Percentiles rank a stretch among this genome's conserved stretches.
These are phyloP conservation scores for Venustoraphidia nigricollis DNA, from an alignment of 2,888 invertebrate genomes.

Conservation along the genomic window DNA sequence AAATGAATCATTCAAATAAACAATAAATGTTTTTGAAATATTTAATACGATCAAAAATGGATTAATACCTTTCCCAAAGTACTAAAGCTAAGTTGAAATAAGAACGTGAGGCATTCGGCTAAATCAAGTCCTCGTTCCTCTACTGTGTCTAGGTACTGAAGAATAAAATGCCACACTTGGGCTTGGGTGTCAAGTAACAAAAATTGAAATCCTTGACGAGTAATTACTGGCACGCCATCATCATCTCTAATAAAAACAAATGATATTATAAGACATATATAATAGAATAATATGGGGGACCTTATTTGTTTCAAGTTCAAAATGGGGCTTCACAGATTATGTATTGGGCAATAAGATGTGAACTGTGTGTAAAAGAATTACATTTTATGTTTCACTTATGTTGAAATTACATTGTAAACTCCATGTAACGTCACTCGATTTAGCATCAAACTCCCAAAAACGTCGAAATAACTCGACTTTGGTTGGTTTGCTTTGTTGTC, in stretches of 20 bases:
- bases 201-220: constrained; percentile 94
- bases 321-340: no score
- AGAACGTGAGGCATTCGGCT: constrained; percentile 83
- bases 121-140: constrained; percentile 73
- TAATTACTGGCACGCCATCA: constrained; percentile 75
- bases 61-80: constrained; percentile 75
- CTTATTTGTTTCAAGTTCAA: no score
- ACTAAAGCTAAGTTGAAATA: constrained; percentile 93
- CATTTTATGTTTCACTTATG: no score
- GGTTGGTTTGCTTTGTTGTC: no score
- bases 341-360: no score
- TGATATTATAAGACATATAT: background rate
- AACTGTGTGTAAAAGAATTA: no score
- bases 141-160: constrained; percentile 88
- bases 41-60: background rate
- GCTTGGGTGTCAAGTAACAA: constrained; percentile 82
- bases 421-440: no score
- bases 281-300: no score
- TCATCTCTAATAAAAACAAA: constrained; percentile 40
- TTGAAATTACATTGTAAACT: no score
- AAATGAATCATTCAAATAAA: constrained; percentile 13
- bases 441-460: no score
- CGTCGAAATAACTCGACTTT: no score
- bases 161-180: constrained; percentile 95
- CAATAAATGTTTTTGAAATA: background rate